Evolutionary conservation across 2,113 vertebrate species (phyloP).

Genomic region (Pteropus alecto): DNA sequence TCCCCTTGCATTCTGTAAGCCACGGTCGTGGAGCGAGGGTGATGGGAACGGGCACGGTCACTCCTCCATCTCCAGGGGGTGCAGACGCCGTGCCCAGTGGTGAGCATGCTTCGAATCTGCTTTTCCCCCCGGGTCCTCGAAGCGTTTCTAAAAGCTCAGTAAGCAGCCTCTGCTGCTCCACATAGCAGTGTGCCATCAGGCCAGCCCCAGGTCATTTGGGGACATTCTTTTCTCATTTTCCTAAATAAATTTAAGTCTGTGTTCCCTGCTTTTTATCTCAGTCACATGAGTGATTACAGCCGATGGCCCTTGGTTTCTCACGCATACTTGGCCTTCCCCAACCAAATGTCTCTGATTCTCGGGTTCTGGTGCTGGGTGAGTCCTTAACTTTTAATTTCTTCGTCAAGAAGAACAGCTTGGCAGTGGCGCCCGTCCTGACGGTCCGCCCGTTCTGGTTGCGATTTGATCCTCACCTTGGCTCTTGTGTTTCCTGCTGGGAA

Average conservation of each 20-base stretch:
- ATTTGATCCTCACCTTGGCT: neutral
- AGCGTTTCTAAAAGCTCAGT: neutral
- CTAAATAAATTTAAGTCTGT: neutral
- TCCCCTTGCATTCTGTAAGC: neutral
- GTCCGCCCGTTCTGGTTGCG: neutral
- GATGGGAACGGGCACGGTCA: accelerated
- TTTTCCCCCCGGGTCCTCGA: neutral
- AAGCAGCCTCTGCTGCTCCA: neutral
- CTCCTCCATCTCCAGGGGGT: neutral
- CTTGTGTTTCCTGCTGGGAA: neutral
- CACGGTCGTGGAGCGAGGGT: accelerated
- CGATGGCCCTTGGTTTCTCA: neutral
- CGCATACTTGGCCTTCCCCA: neutral
- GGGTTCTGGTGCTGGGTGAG: neutral
- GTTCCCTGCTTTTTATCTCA: neutral
- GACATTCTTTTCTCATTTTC: neutral
- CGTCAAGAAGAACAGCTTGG: accelerated
- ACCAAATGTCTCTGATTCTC: neutral
- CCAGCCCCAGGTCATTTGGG: too few species aligned
- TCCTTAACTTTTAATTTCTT: accelerated
- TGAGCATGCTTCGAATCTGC: accelerated
- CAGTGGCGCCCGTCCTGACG: neutral
- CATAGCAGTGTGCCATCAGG: accelerated
- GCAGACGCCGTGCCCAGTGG: accelerated
- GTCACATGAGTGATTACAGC: neutral